These are phyloP conservation scores for Planiliza haematocheilus DNA, from an alignment of 2,113 vertebrate species.

Conservation along the genomic window DNA sequence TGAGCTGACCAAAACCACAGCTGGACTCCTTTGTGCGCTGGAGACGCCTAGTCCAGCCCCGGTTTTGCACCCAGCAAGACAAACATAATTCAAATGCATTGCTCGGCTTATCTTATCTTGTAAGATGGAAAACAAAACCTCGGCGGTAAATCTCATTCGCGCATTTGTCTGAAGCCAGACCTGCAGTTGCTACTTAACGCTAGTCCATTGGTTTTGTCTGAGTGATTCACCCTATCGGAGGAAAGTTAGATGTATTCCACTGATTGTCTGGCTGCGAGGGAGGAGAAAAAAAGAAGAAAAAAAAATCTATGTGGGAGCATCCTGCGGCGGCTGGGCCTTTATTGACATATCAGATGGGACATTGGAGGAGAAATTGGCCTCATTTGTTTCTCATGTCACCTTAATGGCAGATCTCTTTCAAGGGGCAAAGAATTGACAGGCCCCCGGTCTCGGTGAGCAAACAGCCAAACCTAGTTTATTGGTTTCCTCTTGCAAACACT, in stretches of 20 bases:
- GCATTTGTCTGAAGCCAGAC: constrained; percentile 66
- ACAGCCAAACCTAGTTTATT: constrained; percentile 75
- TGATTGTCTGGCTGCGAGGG: constrained; percentile 79
- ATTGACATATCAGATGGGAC: constrained; percentile 85
- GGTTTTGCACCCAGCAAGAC: constrained; percentile 20
- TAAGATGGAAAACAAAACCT: constrained; percentile 59
- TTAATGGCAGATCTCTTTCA: constrained; percentile 83
- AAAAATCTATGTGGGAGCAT: constrained; percentile 82
- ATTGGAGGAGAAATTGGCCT: constrained; percentile 86
- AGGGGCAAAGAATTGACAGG: constrained; percentile 83
- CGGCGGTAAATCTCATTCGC: constrained; percentile 60
- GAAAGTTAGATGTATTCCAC: constrained; percentile 80
- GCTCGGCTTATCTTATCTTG: constrained; percentile 59
- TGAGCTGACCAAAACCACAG: constrained; percentile 19
- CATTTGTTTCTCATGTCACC: constrained; percentile 86
- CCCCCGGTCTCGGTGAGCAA: constrained; percentile 79
- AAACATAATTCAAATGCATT: constrained; percentile 68
- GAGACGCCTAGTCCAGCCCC: not conserved
- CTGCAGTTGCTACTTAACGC: constrained; percentile 69
- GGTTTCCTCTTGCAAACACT: constrained; percentile 76
- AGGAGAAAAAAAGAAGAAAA: too few relatives aligned
- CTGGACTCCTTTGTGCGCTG: constrained; percentile 32
- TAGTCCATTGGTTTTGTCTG: constrained; percentile 76
- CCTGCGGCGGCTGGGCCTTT: constrained; percentile 79
- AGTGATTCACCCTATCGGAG: constrained; percentile 75